Percentiles rank a stretch among this genome's conserved stretches.
Conservation (phyloP, 2,113 vertebrate genomes). For the Sinosuthora webbiana region DNA sequence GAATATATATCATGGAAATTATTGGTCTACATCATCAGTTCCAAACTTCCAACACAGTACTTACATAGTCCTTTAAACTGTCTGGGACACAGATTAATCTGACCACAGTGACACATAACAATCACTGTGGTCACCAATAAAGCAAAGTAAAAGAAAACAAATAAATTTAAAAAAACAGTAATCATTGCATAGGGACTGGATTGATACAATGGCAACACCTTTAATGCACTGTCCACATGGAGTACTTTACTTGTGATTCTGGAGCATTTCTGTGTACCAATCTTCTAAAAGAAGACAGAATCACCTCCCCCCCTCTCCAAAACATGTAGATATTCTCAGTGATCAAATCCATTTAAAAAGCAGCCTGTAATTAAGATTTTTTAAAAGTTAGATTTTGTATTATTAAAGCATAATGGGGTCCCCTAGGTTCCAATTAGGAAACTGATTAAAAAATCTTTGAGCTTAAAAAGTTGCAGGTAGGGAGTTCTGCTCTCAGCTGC, state of each 20-base stretch:
- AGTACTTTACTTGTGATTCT: conserved; percentile 20
- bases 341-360: conserved; percentile 62
- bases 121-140: not conserved
- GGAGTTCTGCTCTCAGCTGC: conserved; percentile 42
- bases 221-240: not conserved
- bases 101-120: not conserved
- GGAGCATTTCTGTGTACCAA: not conserved
- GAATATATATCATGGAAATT: not conserved
- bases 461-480: conserved; percentile 60
- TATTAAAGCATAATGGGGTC: conserved; percentile 73
- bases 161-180: not conserved
- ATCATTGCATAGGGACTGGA: not conserved
- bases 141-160: not conserved
- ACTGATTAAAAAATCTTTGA: conserved; percentile 64
- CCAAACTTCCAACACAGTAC: not conserved
- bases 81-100: not conserved
- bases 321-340: conserved; percentile 18
- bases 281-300: not conserved
- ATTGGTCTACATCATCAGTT: not conserved
- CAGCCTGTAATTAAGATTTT: conserved; percentile 66
- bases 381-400: conserved; percentile 66
- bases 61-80: not conserved
- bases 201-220: not conserved
- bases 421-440: conserved; percentile 70
- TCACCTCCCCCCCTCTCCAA: accelerated